Base-by-base conservation (phyloP, 2,888 invertebrate species). In the Hydriomena furcata region DNA sequence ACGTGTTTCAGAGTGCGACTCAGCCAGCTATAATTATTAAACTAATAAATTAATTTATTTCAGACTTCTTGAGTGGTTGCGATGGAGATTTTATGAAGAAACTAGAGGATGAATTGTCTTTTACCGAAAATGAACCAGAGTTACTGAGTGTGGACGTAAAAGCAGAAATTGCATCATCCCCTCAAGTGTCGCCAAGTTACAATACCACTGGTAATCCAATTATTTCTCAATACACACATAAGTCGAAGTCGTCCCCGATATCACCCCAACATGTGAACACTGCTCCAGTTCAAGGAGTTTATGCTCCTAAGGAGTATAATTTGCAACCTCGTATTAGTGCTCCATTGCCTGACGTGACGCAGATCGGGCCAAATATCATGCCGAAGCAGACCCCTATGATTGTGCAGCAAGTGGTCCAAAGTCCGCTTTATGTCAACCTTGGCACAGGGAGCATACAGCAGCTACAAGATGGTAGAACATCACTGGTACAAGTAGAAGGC, bases 41-140 rank as follows among this genome's bases (percentile, higher is more conserved):
- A 7, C 3, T 11, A 21, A 17, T 40, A 25, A 25, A 24, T 20
- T 6, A 12, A 51, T 46, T 41, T 44, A 34, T 63, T 58, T 21
- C 79, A 94, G 94, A 94, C 80, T 90, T 94, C 37, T 79, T 94
- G 20, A 92, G 92, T 60, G 93, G 93, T 56, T 94, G 93, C 70
- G 94, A 94, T 78, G 93, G 85, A 57, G 94, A 94, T 71, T 89
- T 94, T 56, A 89, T 94, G 82, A 91, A 75, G 48, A 86, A 84
- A 52, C 66, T 90, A n/a, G 91, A 90, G 59, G 82, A 88, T 54
- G 90, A 91, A 50, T 64, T 91, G 25, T 61, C 82, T n/a, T 66
- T 77, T 17, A 78, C 74, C 0, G 86, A 88, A 20, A 76, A 76
- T 58, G 83, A 86, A 28, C 61, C 77, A 7, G 73, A 71, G 10